Base-by-base conservation (phyloP, 2,797 vertebrate species). In the Silurus aristotelis region DNA sequence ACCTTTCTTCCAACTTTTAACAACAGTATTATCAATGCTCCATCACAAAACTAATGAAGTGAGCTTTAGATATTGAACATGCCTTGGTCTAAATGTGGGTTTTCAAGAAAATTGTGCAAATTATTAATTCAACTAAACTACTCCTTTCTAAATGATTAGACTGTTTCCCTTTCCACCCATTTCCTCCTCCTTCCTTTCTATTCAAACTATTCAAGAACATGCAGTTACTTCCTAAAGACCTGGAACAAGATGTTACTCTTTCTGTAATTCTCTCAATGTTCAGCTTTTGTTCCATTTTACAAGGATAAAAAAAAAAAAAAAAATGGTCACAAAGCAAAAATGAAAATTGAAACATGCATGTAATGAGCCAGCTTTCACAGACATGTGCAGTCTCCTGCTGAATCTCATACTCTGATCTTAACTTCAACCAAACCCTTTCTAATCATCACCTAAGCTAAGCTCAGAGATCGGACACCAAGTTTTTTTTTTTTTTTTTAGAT, bases 281-380 rank as follows among this genome's bases (percentile, higher is more conserved):
- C 52, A 27, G 25, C 27, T 75, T 68, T 46, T 48, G 13, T 76
- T 84, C 38, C 89, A 68, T 84, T 83, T 83, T 67, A 68, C 85
- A 84, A 76, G 73, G 10, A 52, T 7, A 10, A 52, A 52, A 52
- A 52, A 52, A 48, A 48, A 9, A 52, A 52, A 84, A 10, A 63
- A 48, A 48, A 85, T 88, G 48, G 88, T 89, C 90, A 89, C 68
- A 52, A 77, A 80, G 31, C 80, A 56, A 38, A 46, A 86, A 70
- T 20, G 58, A 75, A 55, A 87, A 66, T 80, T 60, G 10, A 63
- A 72, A 61, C 2, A 84, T 63, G 48, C 67, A 38, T 73, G 83
- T 38, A 78, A 68, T 61, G 52, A 75, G 46, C 85, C 89, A 89
- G 80, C 80, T 86, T 88, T 89, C 86, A 87, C 56, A 84, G 84